Evolutionary conservation across 2,113 vertebrate species (phyloP).

Genomic region (Natator depressus): DNA sequence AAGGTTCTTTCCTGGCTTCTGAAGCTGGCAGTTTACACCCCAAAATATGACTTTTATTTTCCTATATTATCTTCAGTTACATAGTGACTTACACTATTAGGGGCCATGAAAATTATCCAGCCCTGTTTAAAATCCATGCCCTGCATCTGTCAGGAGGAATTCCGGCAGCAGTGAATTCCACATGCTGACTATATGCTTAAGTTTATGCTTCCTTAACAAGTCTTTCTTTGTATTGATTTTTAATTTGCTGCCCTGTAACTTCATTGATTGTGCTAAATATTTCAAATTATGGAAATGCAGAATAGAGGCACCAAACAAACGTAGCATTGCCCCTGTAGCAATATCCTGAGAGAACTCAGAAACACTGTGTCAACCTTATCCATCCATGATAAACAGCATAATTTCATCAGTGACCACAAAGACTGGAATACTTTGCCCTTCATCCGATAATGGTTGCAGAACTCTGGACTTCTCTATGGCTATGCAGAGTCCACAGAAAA

Average conservation of each 20-base stretch:
- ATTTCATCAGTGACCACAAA: background rate
- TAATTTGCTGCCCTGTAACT: conserved; percentile 66
- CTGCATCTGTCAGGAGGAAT: conserved; percentile 16
- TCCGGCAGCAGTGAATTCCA: conserved; percentile 24
- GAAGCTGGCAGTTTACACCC: conserved; percentile 30
- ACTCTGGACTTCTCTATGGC: background rate
- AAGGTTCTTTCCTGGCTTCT: conserved; percentile 58
- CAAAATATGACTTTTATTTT: background rate
- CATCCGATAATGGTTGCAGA: background rate
- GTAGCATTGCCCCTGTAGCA: background rate
- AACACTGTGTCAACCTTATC: conserved; percentile 32
- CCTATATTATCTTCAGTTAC: conserved; percentile 8
- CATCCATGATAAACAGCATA: conserved; percentile 22
- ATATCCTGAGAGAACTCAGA: background rate
- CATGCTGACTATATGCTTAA: background rate
- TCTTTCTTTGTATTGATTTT: conserved; percentile 66
- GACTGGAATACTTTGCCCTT: background rate
- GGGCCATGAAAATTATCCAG: background rate
- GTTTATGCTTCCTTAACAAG: conserved; percentile 53
- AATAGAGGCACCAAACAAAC: conserved; percentile 17
- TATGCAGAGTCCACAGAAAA: background rate
- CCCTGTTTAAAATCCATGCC: conserved; percentile 52
- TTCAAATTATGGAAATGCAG: conserved; percentile 45
- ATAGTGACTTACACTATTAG: background rate
- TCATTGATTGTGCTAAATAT: conserved; percentile 64